These are phyloP conservation scores for Dryobates pubescens DNA, from an alignment of 2,797 vertebrate genomes.

Conservation along the genomic window DNA sequence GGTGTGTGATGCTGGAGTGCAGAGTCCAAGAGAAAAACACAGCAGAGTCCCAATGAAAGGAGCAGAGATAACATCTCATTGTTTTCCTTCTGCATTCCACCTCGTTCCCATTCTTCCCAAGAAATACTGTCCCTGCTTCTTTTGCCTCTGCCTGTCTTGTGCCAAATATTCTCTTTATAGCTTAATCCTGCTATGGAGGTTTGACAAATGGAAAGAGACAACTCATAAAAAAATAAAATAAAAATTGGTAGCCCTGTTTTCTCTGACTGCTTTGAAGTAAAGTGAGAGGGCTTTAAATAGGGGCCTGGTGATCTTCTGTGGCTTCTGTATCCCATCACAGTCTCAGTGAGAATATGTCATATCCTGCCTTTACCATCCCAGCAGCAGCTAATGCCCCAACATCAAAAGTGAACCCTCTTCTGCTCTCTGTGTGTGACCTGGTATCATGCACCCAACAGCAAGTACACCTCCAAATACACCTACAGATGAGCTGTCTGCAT, in stretches of 20 bases:
- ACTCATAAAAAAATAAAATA: too few relatives aligned
- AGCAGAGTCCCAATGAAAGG: neutral
- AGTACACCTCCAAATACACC: neutral
- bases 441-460: neutral
- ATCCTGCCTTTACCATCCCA: neutral
- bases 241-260: neutral
- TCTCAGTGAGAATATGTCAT: neutral
- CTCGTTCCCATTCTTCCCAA: neutral
- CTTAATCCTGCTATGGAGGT: neutral
- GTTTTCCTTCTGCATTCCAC: conserved; percentile 28
- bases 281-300: neutral
- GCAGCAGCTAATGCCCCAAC: neutral
- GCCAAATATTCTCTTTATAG: neutral
- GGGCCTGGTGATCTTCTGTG: neutral
- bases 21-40: neutral
- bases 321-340: neutral
- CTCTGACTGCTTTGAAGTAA: neutral
- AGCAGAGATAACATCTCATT: neutral
- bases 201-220: neutral
- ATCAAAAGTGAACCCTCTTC: neutral
- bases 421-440: neutral
- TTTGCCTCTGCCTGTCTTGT: neutral
- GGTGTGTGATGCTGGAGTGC: neutral
- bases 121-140: neutral
- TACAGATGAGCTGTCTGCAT: neutral